Base-by-base conservation (phyloP, 1,140 invertebrate genomes). In the Hyles vespertilio region DNA sequence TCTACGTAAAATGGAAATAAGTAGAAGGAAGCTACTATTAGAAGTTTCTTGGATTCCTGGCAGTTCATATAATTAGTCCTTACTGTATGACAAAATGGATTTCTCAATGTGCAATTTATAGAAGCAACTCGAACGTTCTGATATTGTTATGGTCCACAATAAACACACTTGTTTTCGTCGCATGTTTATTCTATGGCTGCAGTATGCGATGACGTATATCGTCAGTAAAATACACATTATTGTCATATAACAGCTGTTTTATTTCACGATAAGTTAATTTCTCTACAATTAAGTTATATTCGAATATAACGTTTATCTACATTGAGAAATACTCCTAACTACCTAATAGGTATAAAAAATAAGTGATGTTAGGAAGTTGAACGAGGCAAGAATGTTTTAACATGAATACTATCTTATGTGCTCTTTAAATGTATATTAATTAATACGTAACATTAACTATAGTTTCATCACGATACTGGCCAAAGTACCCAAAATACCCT, bases 331-430 rank as follows among this genome's bases (percentile, higher is more conserved):
- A 67, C 64, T 59, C 56, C 51, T 60, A 64, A 70, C 53, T 58
- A 60, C 64, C 56, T 61, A 70, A 56, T 61, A 61, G 60, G 61
- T 74, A 69, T 69, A 74, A 74, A 74, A 34, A 70, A 67, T 72
- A 67, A 67, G 62, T 74, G 70, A 80, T 73, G 65, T 71, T 66
- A 70, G 69, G 72, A 79, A 79, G 77, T 74, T 69, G 71, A 69
- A 74, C 69, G 69, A 79, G 77, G 81, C 79, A 77, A 81, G 76
- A 81, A 68, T 69, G 72, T 76, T 75, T 22, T 75, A 72, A 72
- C 67, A 72, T 76, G 34, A 51, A 51, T 34, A 9, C 50, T 51
- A 51, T 34, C 34, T 3, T 34, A 51, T 72, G 63, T 51, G 34
- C 9, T 34, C 50, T 54, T 22, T 22, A 22, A 22, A 43, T 11